Percentiles rank a stretch among this genome's conserved stretches.
phyloP scores from a whole-genome alignment of 2,888 invertebrate genomes.

The Drosophila affinis region DNA sequence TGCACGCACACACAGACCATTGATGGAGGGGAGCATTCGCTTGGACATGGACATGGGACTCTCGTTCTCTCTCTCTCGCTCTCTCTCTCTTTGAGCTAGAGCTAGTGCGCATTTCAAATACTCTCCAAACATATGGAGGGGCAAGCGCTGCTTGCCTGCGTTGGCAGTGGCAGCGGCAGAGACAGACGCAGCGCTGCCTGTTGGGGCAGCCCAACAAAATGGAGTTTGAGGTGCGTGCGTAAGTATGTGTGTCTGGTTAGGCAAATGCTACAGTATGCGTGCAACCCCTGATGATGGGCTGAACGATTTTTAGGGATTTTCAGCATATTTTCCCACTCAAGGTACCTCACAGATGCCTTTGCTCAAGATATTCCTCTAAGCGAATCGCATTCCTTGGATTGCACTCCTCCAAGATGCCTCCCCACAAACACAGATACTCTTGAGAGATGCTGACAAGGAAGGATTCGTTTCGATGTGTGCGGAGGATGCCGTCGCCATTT shows the following conservation, averaged over 20 bases:
- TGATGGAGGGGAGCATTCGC: slow-evolving; percentile 27
- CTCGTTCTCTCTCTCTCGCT: too few species aligned
- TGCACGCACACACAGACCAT: slow-evolving; percentile 28
- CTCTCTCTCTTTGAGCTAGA: slow-evolving; percentile 62
- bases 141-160: slow-evolving; percentile 39
- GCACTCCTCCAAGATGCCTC: neutral
- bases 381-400: neutral
- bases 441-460: neutral
- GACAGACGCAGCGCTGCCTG: slow-evolving; percentile 53
- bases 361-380: neutral
- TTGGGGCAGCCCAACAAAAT: slow-evolving; percentile 66
- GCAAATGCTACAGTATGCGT: slow-evolving; percentile 4
- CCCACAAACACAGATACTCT: neutral
- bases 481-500: slow-evolving; percentile 28
- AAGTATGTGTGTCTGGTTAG: slow-evolving; percentile 6
- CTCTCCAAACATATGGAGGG: slow-evolving; percentile 61
- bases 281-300: slow-evolving; percentile 34
- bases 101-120: slow-evolving; percentile 82
- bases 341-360: slow-evolving; percentile 14
- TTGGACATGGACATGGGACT: too few species aligned
- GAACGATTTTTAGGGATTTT: neutral
- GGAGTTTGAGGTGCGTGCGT: slow-evolving; percentile 56
- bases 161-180: slow-evolving; percentile 42
- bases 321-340: slow-evolving; percentile 10
- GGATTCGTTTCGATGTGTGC: neutral